Evolutionary conservation across 2,113 vertebrate species (phyloP).

Genomic region (Zosterops hypoxanthus): DNA sequence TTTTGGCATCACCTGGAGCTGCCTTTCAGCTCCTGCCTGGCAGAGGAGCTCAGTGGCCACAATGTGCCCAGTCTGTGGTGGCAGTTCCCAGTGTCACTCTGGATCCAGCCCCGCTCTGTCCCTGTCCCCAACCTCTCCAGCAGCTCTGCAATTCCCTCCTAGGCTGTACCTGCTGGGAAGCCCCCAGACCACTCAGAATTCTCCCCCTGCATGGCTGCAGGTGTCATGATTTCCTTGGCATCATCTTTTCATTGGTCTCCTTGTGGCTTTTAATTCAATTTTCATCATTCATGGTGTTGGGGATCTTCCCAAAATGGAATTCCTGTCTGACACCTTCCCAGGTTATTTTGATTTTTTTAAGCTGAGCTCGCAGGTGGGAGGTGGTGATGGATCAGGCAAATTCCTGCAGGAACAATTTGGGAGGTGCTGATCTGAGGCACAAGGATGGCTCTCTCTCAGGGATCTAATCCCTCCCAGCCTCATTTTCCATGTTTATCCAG

Average conservation of each 20-base stretch:
- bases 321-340: neutral
- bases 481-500: neutral
- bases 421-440: neutral
- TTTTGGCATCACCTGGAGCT: neutral
- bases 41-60: neutral
- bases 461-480: neutral
- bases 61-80: fast-evolving
- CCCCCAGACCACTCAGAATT: neutral
- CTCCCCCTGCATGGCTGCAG: neutral
- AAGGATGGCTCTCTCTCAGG: neutral
- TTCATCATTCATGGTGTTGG: neutral
- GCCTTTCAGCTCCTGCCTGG: neutral
- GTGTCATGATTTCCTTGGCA: neutral
- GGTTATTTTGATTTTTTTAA: neutral
- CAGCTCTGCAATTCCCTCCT: neutral
- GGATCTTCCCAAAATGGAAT: neutral
- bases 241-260: neutral
- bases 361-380: neutral
- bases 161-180: neutral
- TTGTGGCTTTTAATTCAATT: neutral
- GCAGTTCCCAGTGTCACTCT: neutral
- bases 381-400: neutral
- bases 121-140: neutral
- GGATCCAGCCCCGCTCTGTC: fast-evolving
- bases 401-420: neutral